Conservation (phyloP, 2,888 invertebrate species). For the Brenthis daphne region DNA sequence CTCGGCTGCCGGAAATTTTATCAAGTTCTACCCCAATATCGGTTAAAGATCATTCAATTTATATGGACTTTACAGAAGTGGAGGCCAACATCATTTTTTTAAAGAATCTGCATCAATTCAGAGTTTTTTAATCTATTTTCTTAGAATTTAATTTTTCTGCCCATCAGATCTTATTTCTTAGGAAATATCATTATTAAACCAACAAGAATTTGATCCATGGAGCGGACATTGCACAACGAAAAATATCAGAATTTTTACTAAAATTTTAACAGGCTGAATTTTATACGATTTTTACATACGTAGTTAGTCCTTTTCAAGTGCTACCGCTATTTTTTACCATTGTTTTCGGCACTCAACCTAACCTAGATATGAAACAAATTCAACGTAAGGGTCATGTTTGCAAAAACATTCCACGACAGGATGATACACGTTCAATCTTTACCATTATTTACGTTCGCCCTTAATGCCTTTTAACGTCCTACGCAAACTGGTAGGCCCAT, state of each 20-base stretch:
- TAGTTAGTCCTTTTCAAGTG: not conserved
- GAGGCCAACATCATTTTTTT: not conserved
- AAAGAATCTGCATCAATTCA: too few species aligned
- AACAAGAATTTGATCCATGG: too few species aligned
- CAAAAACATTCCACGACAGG: constrained; percentile 28
- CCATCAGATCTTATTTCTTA: too few species aligned
- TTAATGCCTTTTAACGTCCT: constrained; percentile 43
- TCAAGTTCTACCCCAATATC: constrained; percentile 34
- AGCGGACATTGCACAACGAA: too few species aligned
- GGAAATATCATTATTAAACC: too few species aligned
- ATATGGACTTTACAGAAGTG: not conserved
- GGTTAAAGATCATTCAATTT: constrained; percentile 19
- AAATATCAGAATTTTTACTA: too few species aligned
- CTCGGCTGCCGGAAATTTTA: constrained; percentile 37
- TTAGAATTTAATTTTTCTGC: too few species aligned
- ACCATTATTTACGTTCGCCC: constrained; percentile 43
- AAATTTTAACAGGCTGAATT: too few species aligned
- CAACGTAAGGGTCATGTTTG: constrained; percentile 30
- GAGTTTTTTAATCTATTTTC: too few species aligned
- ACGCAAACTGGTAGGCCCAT: constrained; percentile 42
- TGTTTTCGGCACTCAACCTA: constrained; percentile 21
- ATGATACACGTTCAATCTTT: constrained; percentile 40
- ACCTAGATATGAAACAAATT: constrained; percentile 27
- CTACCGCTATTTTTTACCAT: not conserved
- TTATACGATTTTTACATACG: not conserved